These are phyloP conservation scores for Glossophaga mutica DNA, from an alignment of 2,797 vertebrate genomes.

Conservation along the genomic window DNA sequence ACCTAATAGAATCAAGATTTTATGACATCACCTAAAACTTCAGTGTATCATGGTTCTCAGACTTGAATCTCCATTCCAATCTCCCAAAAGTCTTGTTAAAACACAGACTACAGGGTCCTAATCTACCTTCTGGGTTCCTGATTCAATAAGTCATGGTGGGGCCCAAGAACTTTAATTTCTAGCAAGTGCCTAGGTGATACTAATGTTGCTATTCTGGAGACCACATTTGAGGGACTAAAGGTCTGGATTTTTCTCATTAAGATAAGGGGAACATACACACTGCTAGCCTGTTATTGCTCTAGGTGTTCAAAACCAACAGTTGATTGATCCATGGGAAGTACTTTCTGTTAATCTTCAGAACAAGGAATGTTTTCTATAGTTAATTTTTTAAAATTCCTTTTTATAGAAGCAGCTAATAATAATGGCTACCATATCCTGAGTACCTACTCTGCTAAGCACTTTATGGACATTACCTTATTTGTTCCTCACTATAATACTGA, in stretches of 20 bases:
- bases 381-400: neutral
- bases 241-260: neutral
- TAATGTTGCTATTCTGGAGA: neutral
- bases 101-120: neutral
- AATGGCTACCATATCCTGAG: neutral
- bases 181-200: neutral
- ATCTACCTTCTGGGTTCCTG: neutral
- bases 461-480: neutral
- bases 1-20: neutral
- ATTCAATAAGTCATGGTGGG: neutral
- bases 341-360: neutral
- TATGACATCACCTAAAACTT: neutral
- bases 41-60: neutral
- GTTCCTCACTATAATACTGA: neutral
- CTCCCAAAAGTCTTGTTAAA: neutral
- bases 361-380: neutral
- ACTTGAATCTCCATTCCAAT: neutral
- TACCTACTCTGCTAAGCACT: neutral
- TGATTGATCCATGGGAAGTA: neutral
- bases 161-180: neutral
- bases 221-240: neutral
- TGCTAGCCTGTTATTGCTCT: neutral
- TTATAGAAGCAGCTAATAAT: neutral
- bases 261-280: neutral
- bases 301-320: neutral